Evolutionary conservation across 30 jellyfish, hydroid and myxozoan genomes (phyloP), one percentile per base, ranked within the genome.

Genomic region (Morbakka virulenta): DNA sequence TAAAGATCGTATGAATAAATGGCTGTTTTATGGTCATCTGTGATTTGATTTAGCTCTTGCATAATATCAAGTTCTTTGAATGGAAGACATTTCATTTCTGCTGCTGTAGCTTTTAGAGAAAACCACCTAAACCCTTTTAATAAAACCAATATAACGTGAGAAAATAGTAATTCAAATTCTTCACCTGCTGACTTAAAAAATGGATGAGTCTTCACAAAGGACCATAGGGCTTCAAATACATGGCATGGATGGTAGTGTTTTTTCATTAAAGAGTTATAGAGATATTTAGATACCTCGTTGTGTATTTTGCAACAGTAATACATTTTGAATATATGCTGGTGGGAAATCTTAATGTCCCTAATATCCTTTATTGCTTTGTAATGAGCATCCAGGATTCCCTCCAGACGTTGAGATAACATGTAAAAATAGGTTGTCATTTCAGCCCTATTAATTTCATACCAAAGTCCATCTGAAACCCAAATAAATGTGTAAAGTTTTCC

Each of bases 391-490:
- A n/a, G 23, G 6, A 50, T 0, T 31, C 17, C 34, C 34, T 3
- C 2, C 27, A 48, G 23, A 2, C 30, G 13, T 32, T 48, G 29
- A 22, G 50, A 62, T 13, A 72, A 47, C 14, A 63, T 26, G 57
- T 72, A 47, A 74, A 20, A 72, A 30, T 72, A 72, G 1, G 23
- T 30, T 0, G 33, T 22, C 84, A 72, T 72, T 0, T 21, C 78
- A 4, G 72, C 17, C 2, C 63, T 33, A 14, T 70, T 31, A 1
- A 77, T 62, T 28, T 77, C 81, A 34, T 28, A 77, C 88, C 88
- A 77, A 34, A 77, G 51, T 4, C 88, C 88, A 77, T 77, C 88
- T 0, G 88, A 57, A 22, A 77, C 22, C 79, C 72, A 77, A 12
- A 77, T 62, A 13, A 26, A 34, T 28, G 57, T 61, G 63, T 62